phyloP scores from a whole-genome alignment of 2,113 vertebrate species.

The Psilopsiagon aurifrons region DNA sequence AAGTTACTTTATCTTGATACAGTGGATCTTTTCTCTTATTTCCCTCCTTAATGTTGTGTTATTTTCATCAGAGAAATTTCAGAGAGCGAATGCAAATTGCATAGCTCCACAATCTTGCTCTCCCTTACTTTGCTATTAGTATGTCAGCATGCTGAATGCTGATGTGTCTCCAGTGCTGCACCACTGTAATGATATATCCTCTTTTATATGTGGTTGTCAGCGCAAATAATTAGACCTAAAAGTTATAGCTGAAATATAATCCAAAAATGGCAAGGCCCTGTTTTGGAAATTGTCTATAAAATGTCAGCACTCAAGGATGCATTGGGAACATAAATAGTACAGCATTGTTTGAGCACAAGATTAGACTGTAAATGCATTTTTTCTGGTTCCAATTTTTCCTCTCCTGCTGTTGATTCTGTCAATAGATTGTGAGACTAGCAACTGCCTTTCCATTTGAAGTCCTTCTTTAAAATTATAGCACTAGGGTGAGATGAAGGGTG shows the following conservation, averaged over 20 bases:
- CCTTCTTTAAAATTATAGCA: conserved; percentile 7
- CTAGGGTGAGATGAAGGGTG: conserved; percentile 1
- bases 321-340: conserved; percentile 73
- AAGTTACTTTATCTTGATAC: conserved; percentile 82
- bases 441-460: conserved; percentile 46
- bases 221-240: conserved; percentile 84
- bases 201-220: conserved; percentile 79
- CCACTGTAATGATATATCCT: conserved; percentile 75
- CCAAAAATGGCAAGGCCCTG: conserved; percentile 79
- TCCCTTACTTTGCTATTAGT: conserved; percentile 75
- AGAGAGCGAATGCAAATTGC: conserved; percentile 78
- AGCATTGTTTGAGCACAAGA: conserved; percentile 75
- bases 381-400: conserved; percentile 62
- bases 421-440: conserved; percentile 62
- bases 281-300: conserved; percentile 82
- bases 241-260: conserved; percentile 84
- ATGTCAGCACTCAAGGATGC: conserved; percentile 77
- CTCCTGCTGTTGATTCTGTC: conserved; percentile 74
- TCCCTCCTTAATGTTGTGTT: conserved; percentile 79
- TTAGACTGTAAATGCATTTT: conserved; percentile 74
- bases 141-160: conserved; percentile 75
- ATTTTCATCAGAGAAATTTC: conserved; percentile 84
- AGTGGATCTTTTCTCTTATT: conserved; percentile 75
- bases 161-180: conserved; percentile 71
- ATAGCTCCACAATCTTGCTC: conserved; percentile 67